Evolutionary conservation across 2,113 vertebrate species (phyloP).

Genomic region (Maylandia zebra): DNA sequence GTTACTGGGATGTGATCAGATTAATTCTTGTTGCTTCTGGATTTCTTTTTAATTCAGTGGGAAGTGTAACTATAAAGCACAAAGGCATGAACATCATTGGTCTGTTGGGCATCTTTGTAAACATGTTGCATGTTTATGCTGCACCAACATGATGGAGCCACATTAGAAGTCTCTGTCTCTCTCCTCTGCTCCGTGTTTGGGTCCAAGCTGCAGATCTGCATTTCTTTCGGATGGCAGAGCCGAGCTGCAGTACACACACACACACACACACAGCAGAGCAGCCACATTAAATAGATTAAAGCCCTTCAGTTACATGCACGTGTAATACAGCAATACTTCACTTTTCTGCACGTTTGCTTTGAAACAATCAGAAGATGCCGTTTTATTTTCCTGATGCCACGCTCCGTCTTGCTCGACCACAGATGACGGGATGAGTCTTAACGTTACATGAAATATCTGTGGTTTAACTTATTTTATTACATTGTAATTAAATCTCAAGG

Average conservation of each 20-base stretch:
- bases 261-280: background rate
- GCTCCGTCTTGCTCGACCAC: background rate
- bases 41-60: background rate
- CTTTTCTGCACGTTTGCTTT: background rate
- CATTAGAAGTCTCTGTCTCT: background rate
- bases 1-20: background rate
- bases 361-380: background rate
- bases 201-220: background rate
- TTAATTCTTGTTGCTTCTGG: background rate
- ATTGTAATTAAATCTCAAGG: background rate
- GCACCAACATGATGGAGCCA: background rate
- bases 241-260: background rate
- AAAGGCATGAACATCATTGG: fast-evolving
- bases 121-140: background rate
- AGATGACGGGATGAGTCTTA: fast-evolving
- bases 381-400: background rate
- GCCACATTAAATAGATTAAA: background rate
- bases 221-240: background rate
- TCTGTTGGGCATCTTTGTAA: background rate
- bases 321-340: background rate
- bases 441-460: background rate
- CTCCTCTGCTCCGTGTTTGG: background rate
- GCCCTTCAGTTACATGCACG: background rate
- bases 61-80: background rate
- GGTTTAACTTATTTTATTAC: background rate